Evolutionary conservation across 2,113 vertebrate species (phyloP).

Genomic region (Struthidea cinerea): DNA sequence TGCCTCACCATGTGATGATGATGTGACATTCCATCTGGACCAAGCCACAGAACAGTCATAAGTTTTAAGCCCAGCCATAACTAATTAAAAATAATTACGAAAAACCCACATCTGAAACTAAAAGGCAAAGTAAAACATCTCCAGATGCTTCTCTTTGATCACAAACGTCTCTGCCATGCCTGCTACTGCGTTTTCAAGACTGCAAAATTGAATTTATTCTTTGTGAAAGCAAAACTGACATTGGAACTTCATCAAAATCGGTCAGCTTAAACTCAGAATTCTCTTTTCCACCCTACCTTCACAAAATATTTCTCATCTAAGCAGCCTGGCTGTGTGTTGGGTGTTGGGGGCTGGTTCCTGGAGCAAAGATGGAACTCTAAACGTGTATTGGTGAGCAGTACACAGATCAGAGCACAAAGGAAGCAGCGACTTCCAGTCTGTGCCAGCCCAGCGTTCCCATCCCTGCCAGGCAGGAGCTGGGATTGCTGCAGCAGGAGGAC

Average conservation of each 20-base stretch:
- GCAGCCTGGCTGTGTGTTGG: neutral
- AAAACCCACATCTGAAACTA: conserved; percentile 83
- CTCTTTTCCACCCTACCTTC: neutral
- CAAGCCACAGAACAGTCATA: conserved; percentile 76
- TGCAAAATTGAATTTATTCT: neutral
- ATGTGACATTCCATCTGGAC: conserved; percentile 87
- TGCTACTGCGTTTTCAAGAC: neutral
- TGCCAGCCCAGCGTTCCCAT: neutral
- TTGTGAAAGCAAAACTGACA: neutral
- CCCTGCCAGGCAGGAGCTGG: neutral
- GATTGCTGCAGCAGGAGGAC: neutral
- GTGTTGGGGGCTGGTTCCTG: neutral
- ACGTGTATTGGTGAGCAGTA: neutral
- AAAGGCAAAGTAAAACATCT: conserved; percentile 25
- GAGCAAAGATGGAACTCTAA: neutral
- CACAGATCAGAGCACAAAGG: neutral
- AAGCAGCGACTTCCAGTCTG: neutral
- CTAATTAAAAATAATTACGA: conserved; percentile 91
- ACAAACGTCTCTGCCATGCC: neutral
- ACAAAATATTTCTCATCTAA: neutral
- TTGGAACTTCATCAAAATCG: neutral
- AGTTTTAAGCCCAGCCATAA: conserved; percentile 76
- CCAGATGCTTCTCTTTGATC: neutral
- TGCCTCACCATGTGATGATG: conserved; percentile 90
- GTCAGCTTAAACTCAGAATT: neutral